These are phyloP conservation scores for Macrotrachela quadricornifera DNA, from an alignment of 1,140 invertebrate genomes.

Conservation along the genomic window DNA sequence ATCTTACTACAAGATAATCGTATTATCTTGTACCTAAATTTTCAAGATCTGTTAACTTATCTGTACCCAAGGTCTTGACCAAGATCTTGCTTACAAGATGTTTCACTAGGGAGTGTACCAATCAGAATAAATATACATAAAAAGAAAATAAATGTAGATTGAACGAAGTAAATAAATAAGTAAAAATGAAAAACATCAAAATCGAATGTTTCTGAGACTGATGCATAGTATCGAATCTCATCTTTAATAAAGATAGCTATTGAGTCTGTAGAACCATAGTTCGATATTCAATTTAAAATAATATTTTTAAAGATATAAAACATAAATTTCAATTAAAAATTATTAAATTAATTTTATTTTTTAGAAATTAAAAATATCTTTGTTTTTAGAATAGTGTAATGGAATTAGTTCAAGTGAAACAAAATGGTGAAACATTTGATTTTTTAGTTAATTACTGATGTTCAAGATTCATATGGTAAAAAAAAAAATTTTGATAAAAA, in stretches of 20 bases:
- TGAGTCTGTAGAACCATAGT: conserved; percentile 46
- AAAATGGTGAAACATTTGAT: conserved; percentile 92
- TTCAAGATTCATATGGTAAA: conserved; percentile 73
- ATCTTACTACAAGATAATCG: too few relatives aligned
- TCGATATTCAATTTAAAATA: conserved; percentile 90
- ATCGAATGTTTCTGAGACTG: conserved; percentile 37
- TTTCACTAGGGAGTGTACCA: too few relatives aligned
- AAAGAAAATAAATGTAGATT: conserved; percentile 89
- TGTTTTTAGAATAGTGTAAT: conserved; percentile 91
- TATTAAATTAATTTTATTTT: too few relatives aligned
- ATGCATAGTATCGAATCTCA: neutral
- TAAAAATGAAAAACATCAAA: conserved; percentile 76
- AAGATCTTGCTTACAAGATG: too few relatives aligned
- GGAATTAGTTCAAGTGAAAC: conserved; percentile 80
- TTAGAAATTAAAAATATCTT: too few relatives aligned
- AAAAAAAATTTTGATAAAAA: neutral
- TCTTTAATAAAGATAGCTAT: neutral
- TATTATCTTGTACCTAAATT: too few relatives aligned
- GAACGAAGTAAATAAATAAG: conserved; percentile 87
- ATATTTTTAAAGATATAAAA: conserved; percentile 81
- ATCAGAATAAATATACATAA: conserved; percentile 86
- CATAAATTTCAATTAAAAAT: conserved; percentile 68
- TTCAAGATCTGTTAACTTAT: too few relatives aligned
- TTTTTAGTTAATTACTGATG: conserved; percentile 83
- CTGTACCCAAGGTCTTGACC: too few relatives aligned